These are phyloP conservation scores for Catagonus wagneri DNA, from an alignment of 2,113 vertebrate genomes.

Conservation along the genomic window DNA sequence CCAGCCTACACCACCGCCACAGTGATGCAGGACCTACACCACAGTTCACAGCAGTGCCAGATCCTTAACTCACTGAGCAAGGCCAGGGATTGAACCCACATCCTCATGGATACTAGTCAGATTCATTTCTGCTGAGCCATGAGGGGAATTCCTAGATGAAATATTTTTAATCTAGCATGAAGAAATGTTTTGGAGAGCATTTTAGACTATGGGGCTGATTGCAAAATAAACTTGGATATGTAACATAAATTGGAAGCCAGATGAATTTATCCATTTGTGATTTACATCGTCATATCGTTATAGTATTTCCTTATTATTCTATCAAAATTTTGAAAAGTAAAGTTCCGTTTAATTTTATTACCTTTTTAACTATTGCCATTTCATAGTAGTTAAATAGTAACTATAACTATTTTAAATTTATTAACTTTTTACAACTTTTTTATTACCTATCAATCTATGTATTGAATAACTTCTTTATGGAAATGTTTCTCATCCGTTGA, in stretches of 20 bases:
- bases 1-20: too few relatives aligned
- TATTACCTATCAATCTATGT: neutral
- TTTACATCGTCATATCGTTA: neutral
- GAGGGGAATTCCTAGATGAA: conserved; percentile 15
- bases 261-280: conserved; percentile 30
- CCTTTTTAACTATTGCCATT: too few relatives aligned
- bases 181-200: conserved; percentile 21
- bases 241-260: neutral
- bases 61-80: too few relatives aligned
- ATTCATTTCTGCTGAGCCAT: too few relatives aligned
- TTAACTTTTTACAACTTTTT: neutral
- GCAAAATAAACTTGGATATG: neutral
- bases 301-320: conserved; percentile 32
- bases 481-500: neutral
- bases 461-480: neutral
- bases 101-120: too few relatives aligned
- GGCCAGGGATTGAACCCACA: too few relatives aligned
- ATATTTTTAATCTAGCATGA: conserved; percentile 65
- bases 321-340: neutral
- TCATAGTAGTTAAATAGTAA: too few relatives aligned
- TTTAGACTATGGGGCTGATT: conserved; percentile 39
- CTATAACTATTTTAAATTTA: too few relatives aligned
- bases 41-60: too few relatives aligned
- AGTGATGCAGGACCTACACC: too few relatives aligned
- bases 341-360: neutral